Evolutionary conservation across 2,888 invertebrate genomes (phyloP), one percentile per base, ranked within the genome.

Genomic region (Xylota segnis): DNA sequence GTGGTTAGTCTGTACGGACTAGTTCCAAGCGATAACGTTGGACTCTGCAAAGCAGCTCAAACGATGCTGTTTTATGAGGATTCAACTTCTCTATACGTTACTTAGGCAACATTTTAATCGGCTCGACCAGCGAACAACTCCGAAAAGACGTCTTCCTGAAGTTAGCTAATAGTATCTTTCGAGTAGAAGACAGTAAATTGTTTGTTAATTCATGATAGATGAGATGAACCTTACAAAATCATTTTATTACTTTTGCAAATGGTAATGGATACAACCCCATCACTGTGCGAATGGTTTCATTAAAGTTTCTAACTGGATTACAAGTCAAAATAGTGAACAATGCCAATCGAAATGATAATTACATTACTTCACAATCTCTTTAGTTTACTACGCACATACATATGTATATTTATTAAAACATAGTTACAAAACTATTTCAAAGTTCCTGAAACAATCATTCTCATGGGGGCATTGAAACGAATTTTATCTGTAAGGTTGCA

Each of bases 351-450:
- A 65, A 47, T 47, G 32, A 47, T 65, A 47, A 32, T 65, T 50
- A 65, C 65, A 65, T 65, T 47, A 34, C 37, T n/a, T 59, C 12
- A 65, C 32, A 65, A 65, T 65, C 18, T 47, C 29, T 32, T 32
- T 47, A 32, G 32, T 6, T 18, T 16, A n/a, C 4, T 32, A 32
- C 16, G 32, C 47, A 63, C 63, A 29, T 47, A 32, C 12, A 27
- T 16, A 5, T 29, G 32, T 63, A 63, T 63, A 32, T 32, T n/a
- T n/a, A n/a, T n/a, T n/a, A n/a, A n/a, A n/a, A n/a, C n/a, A n/a
- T n/a, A 65, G 34, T 65, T 65, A 65, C 65, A 16, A 65, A 65
- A 63, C 63, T 63, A 32, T 47, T 63, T 63, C 18, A 63, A 63
- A 47, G 12, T 65, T 61, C 32, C 32, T 10, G 18, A 12, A 16